Percentiles rank a stretch among this genome's conserved stretches.
phyloP scores from a whole-genome alignment of 2,888 invertebrate genomes.

The Scaeva pyrastri region DNA sequence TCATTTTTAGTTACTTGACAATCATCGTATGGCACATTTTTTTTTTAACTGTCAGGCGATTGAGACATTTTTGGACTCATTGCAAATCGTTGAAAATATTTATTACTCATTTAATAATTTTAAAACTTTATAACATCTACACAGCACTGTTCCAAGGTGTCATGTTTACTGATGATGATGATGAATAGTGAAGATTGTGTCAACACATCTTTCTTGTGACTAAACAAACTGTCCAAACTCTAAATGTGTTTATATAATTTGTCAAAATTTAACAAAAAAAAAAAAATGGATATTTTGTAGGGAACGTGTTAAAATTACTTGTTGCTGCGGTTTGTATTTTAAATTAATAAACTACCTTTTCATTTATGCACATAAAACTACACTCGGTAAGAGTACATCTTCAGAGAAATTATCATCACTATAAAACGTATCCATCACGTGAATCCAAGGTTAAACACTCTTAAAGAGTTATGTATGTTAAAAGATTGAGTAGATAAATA shows the following conservation, averaged over 20 bases:
- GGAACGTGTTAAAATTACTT: no score
- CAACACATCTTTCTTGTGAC: not conserved
- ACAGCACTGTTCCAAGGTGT: not conserved
- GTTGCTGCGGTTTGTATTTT: not conserved
- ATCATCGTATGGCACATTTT: no score
- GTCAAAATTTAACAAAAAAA: not conserved
- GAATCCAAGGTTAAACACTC: conserved; percentile 19
- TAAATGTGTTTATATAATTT: not conserved
- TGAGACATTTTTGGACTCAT: no score
- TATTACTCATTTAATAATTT: no score
- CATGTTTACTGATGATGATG: not conserved
- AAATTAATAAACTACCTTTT: not conserved
- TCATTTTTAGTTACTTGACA: no score
- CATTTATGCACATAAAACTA: not conserved
- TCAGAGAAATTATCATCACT: not conserved
- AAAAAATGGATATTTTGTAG: no score
- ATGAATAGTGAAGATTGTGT: not conserved
- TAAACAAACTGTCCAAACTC: not conserved
- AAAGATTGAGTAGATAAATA: not conserved
- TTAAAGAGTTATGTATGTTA: not conserved
- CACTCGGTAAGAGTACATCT: no score
- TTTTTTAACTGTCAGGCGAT: no score
- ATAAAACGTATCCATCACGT: not conserved
- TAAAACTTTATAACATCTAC: no score
- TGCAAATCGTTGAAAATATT: no score